Conservation (phyloP, 2,888 invertebrate genomes). For the Neoascia interrupta region DNA sequence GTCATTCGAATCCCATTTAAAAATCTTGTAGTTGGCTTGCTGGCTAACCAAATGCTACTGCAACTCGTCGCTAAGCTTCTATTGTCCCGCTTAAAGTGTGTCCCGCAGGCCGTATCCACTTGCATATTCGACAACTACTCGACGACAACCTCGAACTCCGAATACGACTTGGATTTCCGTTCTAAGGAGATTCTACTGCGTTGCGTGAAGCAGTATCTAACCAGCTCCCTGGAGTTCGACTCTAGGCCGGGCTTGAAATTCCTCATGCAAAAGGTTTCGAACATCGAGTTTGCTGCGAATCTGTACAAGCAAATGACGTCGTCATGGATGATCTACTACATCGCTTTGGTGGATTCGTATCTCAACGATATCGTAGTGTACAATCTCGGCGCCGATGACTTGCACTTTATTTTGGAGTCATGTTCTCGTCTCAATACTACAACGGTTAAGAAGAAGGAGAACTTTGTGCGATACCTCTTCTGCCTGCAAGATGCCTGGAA, state of each 20-base stretch:
- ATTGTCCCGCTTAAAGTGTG: constrained; percentile 87
- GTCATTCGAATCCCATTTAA: constrained; percentile 92
- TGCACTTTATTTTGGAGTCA: constrained; percentile 84
- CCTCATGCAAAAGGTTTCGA: constrained; percentile 94
- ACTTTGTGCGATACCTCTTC: constrained; percentile 83
- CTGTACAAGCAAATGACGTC: constrained; percentile 96
- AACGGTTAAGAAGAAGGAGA: constrained; percentile 81
- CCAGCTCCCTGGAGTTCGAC: constrained; percentile 92
- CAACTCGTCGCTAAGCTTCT: constrained; percentile 94
- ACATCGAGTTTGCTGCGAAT: constrained; percentile 91
- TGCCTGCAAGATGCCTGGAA: constrained; percentile 84
- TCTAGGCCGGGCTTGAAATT: constrained; percentile 95
- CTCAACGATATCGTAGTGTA: constrained; percentile 86
- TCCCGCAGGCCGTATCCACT: constrained; percentile 81
- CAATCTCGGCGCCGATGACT: constrained; percentile 82
- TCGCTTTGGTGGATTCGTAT: constrained; percentile 91
- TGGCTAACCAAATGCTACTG: constrained; percentile 95
- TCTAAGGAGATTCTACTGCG: constrained; percentile 85
- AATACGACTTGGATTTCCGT: constrained; percentile 79
- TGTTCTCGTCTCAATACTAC: constrained; percentile 81
- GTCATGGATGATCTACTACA: constrained; percentile 93
- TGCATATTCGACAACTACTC: constrained; percentile 79
- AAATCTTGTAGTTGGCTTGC: constrained; percentile 91
- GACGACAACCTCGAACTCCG: constrained; percentile 79
- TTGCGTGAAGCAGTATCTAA: constrained; percentile 90